Percentiles rank a stretch among this genome's conserved stretches.
Conservation (phyloP, 2,888 invertebrate genomes). For the Chymomyza caudatula region DNA sequence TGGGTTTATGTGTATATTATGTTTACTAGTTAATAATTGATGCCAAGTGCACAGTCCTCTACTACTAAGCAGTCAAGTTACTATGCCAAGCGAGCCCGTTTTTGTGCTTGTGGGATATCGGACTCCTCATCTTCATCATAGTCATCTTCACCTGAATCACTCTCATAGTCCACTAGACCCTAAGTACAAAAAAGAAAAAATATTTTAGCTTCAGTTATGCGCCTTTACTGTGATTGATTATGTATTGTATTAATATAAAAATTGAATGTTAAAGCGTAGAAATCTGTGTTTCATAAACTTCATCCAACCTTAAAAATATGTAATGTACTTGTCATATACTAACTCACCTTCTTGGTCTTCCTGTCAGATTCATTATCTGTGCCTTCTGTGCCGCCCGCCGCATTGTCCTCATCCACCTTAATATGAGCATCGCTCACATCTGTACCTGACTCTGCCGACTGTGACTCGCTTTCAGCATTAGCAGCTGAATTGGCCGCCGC, state of each 20-base stretch:
- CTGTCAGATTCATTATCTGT: constrained; percentile 44
- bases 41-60: constrained; percentile 32
- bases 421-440: constrained; percentile 35
- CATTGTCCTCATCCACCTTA: constrained; percentile 14
- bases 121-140: constrained; percentile 81
- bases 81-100: constrained; percentile 78
- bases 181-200: constrained; percentile 66
- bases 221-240: neutral
- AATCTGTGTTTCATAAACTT: too few relatives aligned
- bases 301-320: too few relatives aligned
- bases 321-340: neutral
- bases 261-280: too few relatives aligned
- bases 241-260: neutral
- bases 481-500: constrained; percentile 66
- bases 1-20: constrained; percentile 41
- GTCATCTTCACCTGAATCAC: constrained; percentile 97
- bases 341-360: constrained; percentile 56
- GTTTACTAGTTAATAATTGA: constrained; percentile 61
- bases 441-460: constrained; percentile 40
- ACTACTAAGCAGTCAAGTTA: constrained; percentile 46
- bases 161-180: constrained; percentile 98
- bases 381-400: constrained; percentile 14
- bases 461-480: constrained; percentile 34
- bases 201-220: neutral
- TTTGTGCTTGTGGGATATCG: constrained; percentile 76